Conservation (phyloP, 2,113 vertebrate species). For the Laterallus jamaicensis region DNA sequence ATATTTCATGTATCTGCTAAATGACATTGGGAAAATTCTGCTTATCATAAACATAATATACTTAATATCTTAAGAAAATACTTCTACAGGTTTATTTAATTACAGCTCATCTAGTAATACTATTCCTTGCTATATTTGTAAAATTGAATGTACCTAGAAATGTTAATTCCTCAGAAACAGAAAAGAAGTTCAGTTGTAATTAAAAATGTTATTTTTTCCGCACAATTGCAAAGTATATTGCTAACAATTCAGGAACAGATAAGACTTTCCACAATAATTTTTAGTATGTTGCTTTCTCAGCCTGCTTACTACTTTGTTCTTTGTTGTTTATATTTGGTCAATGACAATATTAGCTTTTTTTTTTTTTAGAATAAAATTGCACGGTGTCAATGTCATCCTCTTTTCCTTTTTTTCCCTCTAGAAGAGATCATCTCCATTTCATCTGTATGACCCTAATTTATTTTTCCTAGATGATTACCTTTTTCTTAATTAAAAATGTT, state of each 20-base stretch:
- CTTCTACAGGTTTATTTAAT: neutral
- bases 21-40: neutral
- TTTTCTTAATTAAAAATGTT: neutral
- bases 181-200: neutral
- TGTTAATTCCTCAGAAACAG: neutral
- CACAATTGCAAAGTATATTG: neutral
- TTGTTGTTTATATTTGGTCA: neutral
- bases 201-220: neutral
- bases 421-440: neutral
- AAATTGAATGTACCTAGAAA: neutral
- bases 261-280: accelerated
- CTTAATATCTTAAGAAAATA: neutral
- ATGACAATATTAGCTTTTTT: neutral
- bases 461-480: neutral
- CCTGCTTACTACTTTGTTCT: neutral
- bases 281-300: neutral
- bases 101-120: neutral
- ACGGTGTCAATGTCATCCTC: neutral
- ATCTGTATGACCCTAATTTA: neutral
- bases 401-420: neutral
- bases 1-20: neutral
- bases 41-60: accelerated
- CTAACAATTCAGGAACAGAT: neutral
- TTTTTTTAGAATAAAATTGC: neutral
- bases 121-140: neutral